Conservation (phyloP, 2,888 invertebrate species). For the Heliconius charithonia region DNA sequence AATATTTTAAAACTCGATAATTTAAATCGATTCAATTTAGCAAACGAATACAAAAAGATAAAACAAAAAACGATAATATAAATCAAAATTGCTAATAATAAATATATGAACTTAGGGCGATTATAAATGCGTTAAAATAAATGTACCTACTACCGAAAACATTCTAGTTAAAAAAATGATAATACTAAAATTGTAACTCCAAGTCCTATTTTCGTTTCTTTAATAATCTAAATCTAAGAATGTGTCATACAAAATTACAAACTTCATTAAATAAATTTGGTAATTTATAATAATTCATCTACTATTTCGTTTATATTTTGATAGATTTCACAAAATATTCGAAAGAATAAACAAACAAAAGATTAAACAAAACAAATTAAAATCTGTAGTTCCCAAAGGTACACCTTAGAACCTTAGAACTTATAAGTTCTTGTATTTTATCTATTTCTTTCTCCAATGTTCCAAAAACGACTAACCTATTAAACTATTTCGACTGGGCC, state of each 20-base stretch:
- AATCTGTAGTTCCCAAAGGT: too few species aligned
- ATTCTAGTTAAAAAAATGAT: neutral
- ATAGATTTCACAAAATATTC: too few species aligned
- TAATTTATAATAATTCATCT: neutral
- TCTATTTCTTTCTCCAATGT: too few species aligned
- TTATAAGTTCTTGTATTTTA: too few species aligned
- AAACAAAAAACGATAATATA: neutral
- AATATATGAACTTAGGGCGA: neutral
- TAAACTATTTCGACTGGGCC: neutral
- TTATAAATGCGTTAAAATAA: neutral
- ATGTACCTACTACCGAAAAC: neutral
- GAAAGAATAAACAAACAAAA: too few species aligned
- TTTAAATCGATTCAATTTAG: neutral
- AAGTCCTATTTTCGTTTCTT: too few species aligned
- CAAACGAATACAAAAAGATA: constrained; percentile 1
- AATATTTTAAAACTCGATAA: neutral
- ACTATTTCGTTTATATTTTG: neutral
- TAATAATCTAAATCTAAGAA: too few species aligned
- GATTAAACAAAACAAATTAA: too few species aligned
- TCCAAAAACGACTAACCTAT: neutral
- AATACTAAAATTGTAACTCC: too few species aligned
- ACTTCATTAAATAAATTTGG: neutral
- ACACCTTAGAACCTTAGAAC: too few species aligned
- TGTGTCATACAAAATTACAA: neutral
- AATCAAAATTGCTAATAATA: neutral